Evolutionary conservation across 2,888 invertebrate genomes (phyloP).

Genomic region (Napeogenes sylphis): DNA sequence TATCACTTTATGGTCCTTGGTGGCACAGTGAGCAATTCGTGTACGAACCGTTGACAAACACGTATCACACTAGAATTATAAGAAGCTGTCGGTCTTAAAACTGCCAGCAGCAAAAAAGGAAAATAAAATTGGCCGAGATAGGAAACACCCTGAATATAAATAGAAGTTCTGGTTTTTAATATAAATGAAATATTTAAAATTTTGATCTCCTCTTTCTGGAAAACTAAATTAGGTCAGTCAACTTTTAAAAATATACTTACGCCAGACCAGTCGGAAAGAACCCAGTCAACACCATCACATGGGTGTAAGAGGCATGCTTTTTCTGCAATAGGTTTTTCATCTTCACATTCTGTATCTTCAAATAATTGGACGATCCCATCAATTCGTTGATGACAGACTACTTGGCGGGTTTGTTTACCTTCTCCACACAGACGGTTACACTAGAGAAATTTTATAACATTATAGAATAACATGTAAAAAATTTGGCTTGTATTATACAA

Average conservation of each 20-base stretch:
- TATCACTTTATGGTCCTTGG: slow-evolving; percentile 82
- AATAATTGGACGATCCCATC: slow-evolving; percentile 82
- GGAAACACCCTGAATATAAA: too few species aligned
- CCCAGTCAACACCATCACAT: slow-evolving; percentile 95
- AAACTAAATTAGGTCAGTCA: not conserved
- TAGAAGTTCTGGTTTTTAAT: too few species aligned
- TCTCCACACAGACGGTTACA: slow-evolving; percentile 95
- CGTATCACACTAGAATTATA: slow-evolving; percentile 82
- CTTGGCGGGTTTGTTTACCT: slow-evolving; percentile 88
- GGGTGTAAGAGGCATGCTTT: slow-evolving; percentile 86
- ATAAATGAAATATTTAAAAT: too few species aligned
- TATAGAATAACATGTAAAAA: not conserved
- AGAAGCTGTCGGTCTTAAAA: not conserved
- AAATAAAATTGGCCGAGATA: too few species aligned
- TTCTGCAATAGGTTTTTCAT: slow-evolving; percentile 83
- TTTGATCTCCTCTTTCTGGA: too few species aligned
- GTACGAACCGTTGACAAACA: slow-evolving; percentile 88
- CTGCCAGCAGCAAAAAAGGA: too few species aligned
- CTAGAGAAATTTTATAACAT: slow-evolving; percentile 55
- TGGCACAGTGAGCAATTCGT: slow-evolving; percentile 84
- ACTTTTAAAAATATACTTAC: slow-evolving; percentile 75
- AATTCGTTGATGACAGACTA: slow-evolving; percentile 86
- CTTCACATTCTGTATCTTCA: slow-evolving; percentile 80
- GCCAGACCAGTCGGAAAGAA: slow-evolving; percentile 90
- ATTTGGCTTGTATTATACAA: slow-evolving; percentile 2